Conservation (phyloP, 2,797 vertebrate species). For the Sphaeramia orbicularis region DNA sequence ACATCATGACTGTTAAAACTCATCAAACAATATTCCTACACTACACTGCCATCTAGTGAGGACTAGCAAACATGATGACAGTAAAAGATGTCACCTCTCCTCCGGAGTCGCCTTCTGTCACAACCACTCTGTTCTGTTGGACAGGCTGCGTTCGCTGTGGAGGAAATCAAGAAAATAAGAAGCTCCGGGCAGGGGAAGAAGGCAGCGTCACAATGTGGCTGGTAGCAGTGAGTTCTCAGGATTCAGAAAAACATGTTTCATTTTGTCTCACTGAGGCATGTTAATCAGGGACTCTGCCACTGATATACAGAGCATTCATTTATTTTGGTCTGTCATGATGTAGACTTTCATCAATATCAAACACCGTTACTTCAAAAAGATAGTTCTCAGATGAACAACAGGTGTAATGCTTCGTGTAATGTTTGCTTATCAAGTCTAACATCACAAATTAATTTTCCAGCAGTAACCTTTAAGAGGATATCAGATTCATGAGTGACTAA, state of each 20-base stretch:
- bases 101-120: constrained; percentile 35
- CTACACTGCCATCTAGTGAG: constrained; percentile 84
- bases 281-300: constrained; percentile 7
- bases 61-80: constrained; percentile 46
- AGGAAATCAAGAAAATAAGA: constrained; percentile 72
- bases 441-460: not conserved
- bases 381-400: no score
- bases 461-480: constrained; percentile 10
- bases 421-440: not conserved
- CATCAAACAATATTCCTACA: constrained; percentile 58
- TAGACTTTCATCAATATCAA: no score
- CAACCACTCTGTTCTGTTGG: constrained; percentile 19
- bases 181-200: constrained; percentile 34
- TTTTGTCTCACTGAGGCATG: constrained; percentile 10
- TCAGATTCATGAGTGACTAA: constrained; percentile 44
- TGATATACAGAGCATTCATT: not conserved
- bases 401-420: not conserved
- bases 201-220: constrained; percentile 35
- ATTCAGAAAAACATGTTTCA: constrained; percentile 35
- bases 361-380: no score
- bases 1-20: constrained; percentile 47
- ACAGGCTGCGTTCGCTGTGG: constrained; percentile 61
- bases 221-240: constrained; percentile 39
- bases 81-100: constrained; percentile 36
- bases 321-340: no score